These are phyloP conservation scores for Microchrysa polita DNA, from an alignment of 2,888 invertebrate species.

Conservation along the genomic window DNA sequence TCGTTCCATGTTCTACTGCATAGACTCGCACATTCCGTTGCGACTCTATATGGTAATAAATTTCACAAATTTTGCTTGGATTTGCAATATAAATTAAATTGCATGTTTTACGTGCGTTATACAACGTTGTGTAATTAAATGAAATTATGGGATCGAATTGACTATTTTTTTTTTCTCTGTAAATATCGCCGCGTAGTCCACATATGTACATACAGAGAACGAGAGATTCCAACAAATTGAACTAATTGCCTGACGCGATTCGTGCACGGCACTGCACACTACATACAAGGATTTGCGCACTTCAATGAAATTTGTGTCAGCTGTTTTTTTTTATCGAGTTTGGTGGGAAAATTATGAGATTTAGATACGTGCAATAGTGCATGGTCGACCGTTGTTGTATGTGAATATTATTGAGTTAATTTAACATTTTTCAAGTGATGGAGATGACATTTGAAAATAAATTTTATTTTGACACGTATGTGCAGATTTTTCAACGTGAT, in stretches of 20 bases:
- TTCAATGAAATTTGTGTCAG: background rate
- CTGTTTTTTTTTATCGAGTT: background rate
- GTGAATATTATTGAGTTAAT: constrained; percentile 6
- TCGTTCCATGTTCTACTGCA: too few relatives aligned
- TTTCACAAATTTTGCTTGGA: constrained; percentile 25
- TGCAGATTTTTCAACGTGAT: too few relatives aligned
- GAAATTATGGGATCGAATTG: constrained; percentile 25
- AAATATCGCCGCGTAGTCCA: background rate
- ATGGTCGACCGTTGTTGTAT: background rate
- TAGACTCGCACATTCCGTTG: too few relatives aligned
- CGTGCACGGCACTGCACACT: background rate
- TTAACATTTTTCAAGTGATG: background rate
- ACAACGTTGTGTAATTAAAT: constrained; percentile 24
- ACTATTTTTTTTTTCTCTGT: background rate
- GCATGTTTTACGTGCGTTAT: constrained; percentile 33
- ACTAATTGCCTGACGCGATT: background rate
- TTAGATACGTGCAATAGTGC: background rate
- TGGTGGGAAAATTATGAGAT: background rate
- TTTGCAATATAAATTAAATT: constrained; percentile 32
- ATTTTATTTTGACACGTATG: too few relatives aligned
- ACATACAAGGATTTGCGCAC: constrained; percentile 1
- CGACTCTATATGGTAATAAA: background rate
- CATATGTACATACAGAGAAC: too few relatives aligned
- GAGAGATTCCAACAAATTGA: background rate
- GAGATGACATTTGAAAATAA: background rate